Base-by-base conservation (phyloP, 2,797 vertebrate genomes). In the Labroides dimidiatus region DNA sequence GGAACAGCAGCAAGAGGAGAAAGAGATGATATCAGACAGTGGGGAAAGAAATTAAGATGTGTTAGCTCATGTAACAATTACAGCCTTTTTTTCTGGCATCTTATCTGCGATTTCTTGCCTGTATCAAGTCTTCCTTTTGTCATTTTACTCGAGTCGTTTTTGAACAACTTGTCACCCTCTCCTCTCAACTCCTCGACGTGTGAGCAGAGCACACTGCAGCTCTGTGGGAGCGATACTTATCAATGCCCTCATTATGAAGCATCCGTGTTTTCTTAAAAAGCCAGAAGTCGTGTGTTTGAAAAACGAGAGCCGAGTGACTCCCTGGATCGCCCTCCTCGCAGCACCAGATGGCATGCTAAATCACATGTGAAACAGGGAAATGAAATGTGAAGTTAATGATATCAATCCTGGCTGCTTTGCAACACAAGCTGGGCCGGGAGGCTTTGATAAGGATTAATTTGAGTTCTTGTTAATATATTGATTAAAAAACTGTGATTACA, bases 291-390 rank as follows among this genome's bases (percentile, higher is more conserved):
- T 53, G 6, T 21, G 62, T 74, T 52, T 61, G 23, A 74, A 60
- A 62, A 37, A 6, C 12, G 44, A 10, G 49, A 63, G 67, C 71
- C 60, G 56, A 84, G 66, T 45, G 37, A 50, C 58, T 81, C 74
- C 65, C 49, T 23, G 55, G 65, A 66, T 65, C 14, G 4, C 10
- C 60, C 42, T 78, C 36, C 20, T 42, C 23, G 6, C 42, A 1
- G 12, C 60, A 57, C 45, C 84, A 87, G 81, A 81, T 83, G 72
- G 83, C 60, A 42, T 3, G 17, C 30, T 33, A 54, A 66, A 76
- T 70, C 64, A 65, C 64, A 83, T 41, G 58, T 67, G 74, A 70
- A 72, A 59, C n/a, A 60, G 54, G 23, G 63, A 82, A 81, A 69
- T 60, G 19, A 79, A 81, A 77, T 47, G 47, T 51, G 21, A 49